phyloP scores from a whole-genome alignment of 2,113 vertebrate species.

The Antennarius striatus region DNA sequence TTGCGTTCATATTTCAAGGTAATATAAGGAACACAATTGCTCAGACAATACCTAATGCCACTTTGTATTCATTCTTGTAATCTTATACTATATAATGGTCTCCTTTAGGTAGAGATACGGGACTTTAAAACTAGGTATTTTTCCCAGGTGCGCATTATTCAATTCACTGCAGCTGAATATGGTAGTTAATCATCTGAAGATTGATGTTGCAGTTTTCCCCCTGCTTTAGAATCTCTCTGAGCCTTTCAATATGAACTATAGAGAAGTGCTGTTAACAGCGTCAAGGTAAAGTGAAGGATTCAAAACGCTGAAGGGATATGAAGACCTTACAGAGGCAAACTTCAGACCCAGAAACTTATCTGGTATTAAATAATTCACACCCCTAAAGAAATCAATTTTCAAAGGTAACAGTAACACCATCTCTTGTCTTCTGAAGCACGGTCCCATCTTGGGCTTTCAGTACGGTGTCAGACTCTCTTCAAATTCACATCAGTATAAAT shows the following conservation, averaged over 20 bases:
- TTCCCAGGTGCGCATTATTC: slow-evolving; percentile 28
- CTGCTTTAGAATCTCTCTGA: slow-evolving; percentile 33
- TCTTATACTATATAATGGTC: slow-evolving; percentile 1
- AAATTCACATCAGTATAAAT: slow-evolving; percentile 53
- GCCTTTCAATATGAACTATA: slow-evolving; percentile 34
- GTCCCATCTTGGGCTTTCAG: slow-evolving; percentile 25
- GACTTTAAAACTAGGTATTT: slow-evolving; percentile 9
- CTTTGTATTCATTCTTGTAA: slow-evolving; percentile 17
- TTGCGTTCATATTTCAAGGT: neutral
- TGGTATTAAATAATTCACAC: slow-evolving; percentile 52
- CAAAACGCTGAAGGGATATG: slow-evolving; percentile 15
- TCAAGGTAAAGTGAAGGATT: slow-evolving; percentile 14
- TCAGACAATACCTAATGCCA: slow-evolving; percentile 6
- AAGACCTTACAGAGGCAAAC: slow-evolving; percentile 39
- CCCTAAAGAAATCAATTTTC: slow-evolving; percentile 46
- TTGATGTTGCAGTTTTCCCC: slow-evolving; percentile 35
- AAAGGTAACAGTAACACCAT: slow-evolving; percentile 39
- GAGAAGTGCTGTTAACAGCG: slow-evolving; percentile 7
- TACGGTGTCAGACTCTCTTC: slow-evolving; percentile 36
- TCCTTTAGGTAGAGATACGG: neutral
- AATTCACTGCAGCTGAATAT: slow-evolving; percentile 42
- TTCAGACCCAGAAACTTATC: slow-evolving; percentile 40
- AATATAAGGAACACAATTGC: neutral
- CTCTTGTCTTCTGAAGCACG: slow-evolving; percentile 35
- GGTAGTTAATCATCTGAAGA: slow-evolving; percentile 57